These are phyloP conservation scores for Tokudaia muenninki DNA, from an alignment of 2,797 vertebrate species.

Conservation along the genomic window DNA sequence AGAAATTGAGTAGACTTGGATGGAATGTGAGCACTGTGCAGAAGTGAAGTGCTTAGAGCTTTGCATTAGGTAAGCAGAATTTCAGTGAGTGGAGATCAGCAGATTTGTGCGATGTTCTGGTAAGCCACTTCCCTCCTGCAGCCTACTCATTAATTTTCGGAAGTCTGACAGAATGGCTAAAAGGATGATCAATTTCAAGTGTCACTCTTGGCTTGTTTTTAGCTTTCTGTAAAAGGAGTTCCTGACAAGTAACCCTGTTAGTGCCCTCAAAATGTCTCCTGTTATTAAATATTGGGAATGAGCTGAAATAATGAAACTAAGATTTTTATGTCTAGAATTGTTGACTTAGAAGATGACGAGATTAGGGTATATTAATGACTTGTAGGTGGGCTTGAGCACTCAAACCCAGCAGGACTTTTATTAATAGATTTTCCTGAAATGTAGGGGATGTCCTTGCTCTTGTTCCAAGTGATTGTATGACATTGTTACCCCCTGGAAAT, in stretches of 20 bases:
- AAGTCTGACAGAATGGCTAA: conserved; percentile 77
- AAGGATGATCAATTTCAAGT: conserved; percentile 73
- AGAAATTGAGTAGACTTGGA: background rate
- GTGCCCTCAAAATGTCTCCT: conserved; percentile 79
- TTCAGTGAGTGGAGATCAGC: conserved; percentile 76
- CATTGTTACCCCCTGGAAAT: background rate
- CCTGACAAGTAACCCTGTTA: conserved; percentile 75
- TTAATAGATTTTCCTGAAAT: conserved; percentile 14
- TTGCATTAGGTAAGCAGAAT: conserved; percentile 80
- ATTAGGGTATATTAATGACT: conserved; percentile 52
- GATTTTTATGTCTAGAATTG: conserved; percentile 18
- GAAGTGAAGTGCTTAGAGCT: conserved; percentile 54
- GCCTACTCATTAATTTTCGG: conserved; percentile 80
- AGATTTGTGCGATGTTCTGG: conserved; percentile 68
- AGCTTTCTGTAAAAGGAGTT: conserved; percentile 73
- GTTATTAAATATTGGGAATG: conserved; percentile 77
- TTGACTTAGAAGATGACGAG: conserved; percentile 63
- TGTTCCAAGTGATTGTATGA: conserved; percentile 29
- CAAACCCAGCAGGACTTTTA: conserved; percentile 53
- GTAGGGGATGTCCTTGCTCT: background rate
- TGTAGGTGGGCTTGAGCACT: background rate
- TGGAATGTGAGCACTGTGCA: background rate
- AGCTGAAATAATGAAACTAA: conserved; percentile 75
- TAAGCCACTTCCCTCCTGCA: conserved; percentile 75
- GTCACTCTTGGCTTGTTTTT: conserved; percentile 72